Evolutionary conservation across 1,140 invertebrate genomes (phyloP), one percentile per base, ranked within the genome.

Genomic region (Oncopeltus fasciatus): DNA sequence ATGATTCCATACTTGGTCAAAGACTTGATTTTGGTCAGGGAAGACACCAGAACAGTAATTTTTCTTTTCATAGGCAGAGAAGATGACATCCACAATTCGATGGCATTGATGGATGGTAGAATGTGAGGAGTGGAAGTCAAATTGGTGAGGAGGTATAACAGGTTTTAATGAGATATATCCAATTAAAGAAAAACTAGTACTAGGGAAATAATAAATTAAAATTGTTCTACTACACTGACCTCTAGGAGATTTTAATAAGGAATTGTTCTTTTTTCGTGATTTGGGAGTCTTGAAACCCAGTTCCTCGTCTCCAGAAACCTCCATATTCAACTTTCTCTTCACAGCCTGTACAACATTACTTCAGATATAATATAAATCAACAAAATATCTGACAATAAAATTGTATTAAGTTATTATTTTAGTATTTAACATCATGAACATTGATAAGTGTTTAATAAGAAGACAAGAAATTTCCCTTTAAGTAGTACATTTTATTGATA

Each of bases 251-350:
- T 67, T 66, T 57, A 68, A 38, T 63, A 65, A 57, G 38, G 69
- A 64, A 59, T 68, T 67, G 60, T 64, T 57, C 57, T 70, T 69
- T 57, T 70, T 71, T 33, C 67, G 68, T 56, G 71, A 68, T 57
- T 74, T 72, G 16, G 80, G 79, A 27, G 79, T 74, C 71, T 80
- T 79, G 69, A 81, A 81, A 12, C 77, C 75, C n/a, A 58, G n/a
- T 63, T 79, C 77, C 70, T 71, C 73, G 61, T 65, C 68, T 53
- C 66, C 60, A 16, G 67, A 63, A n/a, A 69, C 65, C 58, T 84
- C 83, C 69, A 90, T 74, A 72, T 87, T 87, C 70, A 89, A 78
- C 78, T 85, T 82, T 75, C 87, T 77, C 79, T 88, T 88, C 66
- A 88, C 87, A 68, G 84, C 79, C 77, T 87, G 72, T 67, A 49